Conservation (phyloP, 2,113 vertebrate genomes). For the Eulemur rufifrons region DNA sequence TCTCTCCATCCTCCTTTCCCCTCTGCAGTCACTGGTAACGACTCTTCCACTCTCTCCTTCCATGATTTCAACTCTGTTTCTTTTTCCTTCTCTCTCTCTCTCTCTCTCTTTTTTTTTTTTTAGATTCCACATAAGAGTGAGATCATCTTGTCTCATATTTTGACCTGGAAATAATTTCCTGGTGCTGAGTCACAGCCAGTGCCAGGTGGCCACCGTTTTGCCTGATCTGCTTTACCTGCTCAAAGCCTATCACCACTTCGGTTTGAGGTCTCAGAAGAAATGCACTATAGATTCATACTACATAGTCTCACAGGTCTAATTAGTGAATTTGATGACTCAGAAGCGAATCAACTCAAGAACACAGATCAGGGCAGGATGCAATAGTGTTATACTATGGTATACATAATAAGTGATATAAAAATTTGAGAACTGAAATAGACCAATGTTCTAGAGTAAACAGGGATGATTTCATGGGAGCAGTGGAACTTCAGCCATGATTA, state of each 20-base stretch:
- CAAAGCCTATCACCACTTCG: neutral
- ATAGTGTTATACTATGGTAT: rapidly evolving
- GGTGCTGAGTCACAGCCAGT: rapidly evolving
- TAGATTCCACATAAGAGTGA: neutral
- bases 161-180: neutral
- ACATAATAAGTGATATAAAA: rapidly evolving
- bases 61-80: too few species aligned
- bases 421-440: neutral
- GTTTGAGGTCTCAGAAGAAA: neutral
- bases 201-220: rapidly evolving
- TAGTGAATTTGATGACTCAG: neutral
- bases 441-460: too few species aligned
- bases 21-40: neutral
- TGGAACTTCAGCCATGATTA: neutral
- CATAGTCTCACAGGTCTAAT: too few species aligned
- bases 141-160: neutral
- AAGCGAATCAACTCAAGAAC: too few species aligned
- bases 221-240: too few species aligned
- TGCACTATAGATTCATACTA: rapidly evolving
- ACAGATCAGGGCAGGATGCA: rapidly evolving
- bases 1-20: neutral
- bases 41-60: neutral
- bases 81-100: neutral
- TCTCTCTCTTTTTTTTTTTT: neutral
- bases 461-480: rapidly evolving